phyloP scores from a whole-genome alignment of 2,888 invertebrate genomes.

The Athalia cordata region DNA sequence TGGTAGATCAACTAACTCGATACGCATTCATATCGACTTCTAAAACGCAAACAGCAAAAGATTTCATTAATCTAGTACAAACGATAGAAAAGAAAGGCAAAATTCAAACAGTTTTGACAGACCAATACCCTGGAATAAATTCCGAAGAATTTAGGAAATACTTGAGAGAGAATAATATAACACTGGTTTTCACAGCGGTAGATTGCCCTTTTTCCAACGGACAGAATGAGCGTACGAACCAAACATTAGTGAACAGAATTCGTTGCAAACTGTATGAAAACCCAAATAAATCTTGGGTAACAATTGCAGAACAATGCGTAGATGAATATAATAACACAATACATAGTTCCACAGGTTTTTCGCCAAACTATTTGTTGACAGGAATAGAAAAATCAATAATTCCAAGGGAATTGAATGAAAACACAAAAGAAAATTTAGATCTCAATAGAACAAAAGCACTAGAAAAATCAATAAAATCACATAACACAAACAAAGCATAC shows the following conservation, averaged over 20 bases:
- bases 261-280: constrained; percentile 45
- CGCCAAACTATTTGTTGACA: constrained; percentile 8
- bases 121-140: constrained; percentile 53
- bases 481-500: constrained; percentile 50
- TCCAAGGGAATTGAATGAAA: constrained; percentile 33
- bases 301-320: constrained; percentile 12
- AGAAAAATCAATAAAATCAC: constrained; percentile 47
- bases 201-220: constrained; percentile 52
- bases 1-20: constrained; percentile 46
- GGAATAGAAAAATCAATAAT: constrained; percentile 42
- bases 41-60: constrained; percentile 48
- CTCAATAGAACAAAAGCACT: constrained; percentile 36
- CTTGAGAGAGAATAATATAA: constrained; percentile 47
- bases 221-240: constrained; percentile 53
- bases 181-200: constrained; percentile 49
- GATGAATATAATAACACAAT: constrained; percentile 27
- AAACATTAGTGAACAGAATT: constrained; percentile 53
- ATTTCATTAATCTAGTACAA: constrained; percentile 51
- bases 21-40: constrained; percentile 48
- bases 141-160: constrained; percentile 52
- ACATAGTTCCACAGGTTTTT: constrained; percentile 14
- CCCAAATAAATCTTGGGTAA: not conserved
- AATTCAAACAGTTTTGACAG: constrained; percentile 50
- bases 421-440: constrained; percentile 20
- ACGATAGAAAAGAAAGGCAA: constrained; percentile 46